Evolutionary conservation across 2,888 invertebrate species (phyloP), one percentile per base, ranked within the genome.

Genomic region (Archips crataeganus): DNA sequence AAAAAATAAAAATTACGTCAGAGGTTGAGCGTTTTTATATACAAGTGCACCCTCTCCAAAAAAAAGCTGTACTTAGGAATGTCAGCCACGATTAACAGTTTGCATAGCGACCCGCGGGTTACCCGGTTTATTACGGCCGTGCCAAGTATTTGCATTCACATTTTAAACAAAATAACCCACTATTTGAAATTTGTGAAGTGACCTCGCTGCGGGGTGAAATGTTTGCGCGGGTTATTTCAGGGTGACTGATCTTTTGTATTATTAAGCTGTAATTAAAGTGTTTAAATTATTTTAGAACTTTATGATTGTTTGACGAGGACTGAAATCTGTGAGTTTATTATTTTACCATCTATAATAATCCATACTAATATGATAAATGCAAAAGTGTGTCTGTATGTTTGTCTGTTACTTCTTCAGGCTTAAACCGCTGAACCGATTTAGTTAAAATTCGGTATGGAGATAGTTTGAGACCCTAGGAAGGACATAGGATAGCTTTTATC

Each of bases 81-180:
- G 60, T 36, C 60, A 60, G 36, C 60, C 60, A 36, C 36, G 60
- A 60, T 60, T 60, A 60, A 57, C 57, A 34, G 60, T 60, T 34
- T 60, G 60, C 60, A 60, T 60, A 60, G 60, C 60, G 60, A 36
- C 60, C 60, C 60, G 36, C 60, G 60, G 60, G 34, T 60, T 57
- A 57, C 32, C 57, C 11, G 36, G 60, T 60, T 60, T 36, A 60
- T 60, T 60, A 36, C 36, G 36, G 60, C 60, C 23, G 59, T 23
- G 23, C 32, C 34, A 34, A n/a, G 36, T 60, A 60, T 60, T 60
- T 60, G 32, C 57, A 57, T 57, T 11, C 60, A 36, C 60, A 36
- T 60, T 60, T 60, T 60, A 60, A 60, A 60, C 60, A 60, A 36
- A 60, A 60, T 3, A 34, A 36, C 57, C 11, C 32, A 34, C 60